phyloP scores from a whole-genome alignment of 2,113 vertebrate species.

The Nicator chloris region DNA sequence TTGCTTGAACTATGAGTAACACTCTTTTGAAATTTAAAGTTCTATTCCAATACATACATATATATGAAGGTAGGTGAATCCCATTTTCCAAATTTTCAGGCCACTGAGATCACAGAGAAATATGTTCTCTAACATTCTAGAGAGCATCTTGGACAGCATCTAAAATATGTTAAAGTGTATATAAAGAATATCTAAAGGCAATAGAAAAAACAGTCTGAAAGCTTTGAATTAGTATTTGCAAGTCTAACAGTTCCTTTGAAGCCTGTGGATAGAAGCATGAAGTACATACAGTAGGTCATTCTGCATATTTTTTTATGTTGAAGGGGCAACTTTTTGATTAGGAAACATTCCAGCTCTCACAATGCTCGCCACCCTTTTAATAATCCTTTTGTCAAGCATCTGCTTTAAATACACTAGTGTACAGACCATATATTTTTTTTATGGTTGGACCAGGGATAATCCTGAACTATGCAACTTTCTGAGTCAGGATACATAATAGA shows the following conservation, averaged over 20 bases:
- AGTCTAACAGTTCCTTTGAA: background rate
- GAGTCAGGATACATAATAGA: background rate
- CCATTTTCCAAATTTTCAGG: background rate
- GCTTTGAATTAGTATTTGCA: background rate
- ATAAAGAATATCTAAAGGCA: background rate
- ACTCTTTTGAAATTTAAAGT: background rate
- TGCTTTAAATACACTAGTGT: background rate
- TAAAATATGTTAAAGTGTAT: background rate
- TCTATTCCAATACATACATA: background rate
- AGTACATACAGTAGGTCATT: background rate
- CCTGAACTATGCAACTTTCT: background rate
- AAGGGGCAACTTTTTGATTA: background rate
- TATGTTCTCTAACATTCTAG: background rate
- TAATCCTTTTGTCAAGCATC: background rate
- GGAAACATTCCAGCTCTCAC: background rate
- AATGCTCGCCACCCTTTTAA: fast-evolving
- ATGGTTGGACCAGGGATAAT: background rate
- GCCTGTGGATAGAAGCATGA: background rate
- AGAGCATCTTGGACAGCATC: background rate
- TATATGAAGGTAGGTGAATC: background rate
- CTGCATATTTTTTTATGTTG: background rate
- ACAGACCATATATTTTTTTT: background rate
- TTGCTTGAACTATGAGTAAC: background rate
- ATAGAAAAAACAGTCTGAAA: background rate
- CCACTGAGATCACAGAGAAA: background rate